These are phyloP conservation scores for Reinhardtius hippoglossoides DNA, from an alignment of 2,113 vertebrate species.

Conservation along the genomic window DNA sequence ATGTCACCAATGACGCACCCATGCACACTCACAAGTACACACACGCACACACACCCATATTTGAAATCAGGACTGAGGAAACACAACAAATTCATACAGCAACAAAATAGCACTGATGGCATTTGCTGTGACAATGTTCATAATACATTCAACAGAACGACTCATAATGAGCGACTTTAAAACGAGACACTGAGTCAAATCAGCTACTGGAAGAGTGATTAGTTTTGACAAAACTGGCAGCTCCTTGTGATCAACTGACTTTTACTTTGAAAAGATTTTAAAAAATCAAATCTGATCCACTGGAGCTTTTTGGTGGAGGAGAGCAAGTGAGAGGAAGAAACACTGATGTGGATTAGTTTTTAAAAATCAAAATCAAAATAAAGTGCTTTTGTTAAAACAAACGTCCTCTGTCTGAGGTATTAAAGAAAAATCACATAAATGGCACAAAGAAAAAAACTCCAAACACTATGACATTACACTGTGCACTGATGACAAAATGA, in stretches of 20 bases:
- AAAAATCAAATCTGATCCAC: slow-evolving; percentile 20
- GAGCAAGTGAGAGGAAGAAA: slow-evolving; percentile 63
- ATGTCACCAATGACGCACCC: slow-evolving; percentile 13
- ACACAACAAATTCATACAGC: slow-evolving; percentile 46
- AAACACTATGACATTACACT: slow-evolving; percentile 83
- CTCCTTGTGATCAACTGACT: slow-evolving; percentile 41
- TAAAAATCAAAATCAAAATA: slow-evolving; percentile 83
- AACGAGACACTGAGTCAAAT: slow-evolving; percentile 43
- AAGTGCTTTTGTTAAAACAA: slow-evolving; percentile 93
- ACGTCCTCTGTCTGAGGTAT: slow-evolving; percentile 86
- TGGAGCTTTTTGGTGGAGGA: slow-evolving; percentile 30
- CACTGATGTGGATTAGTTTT: slow-evolving; percentile 81
- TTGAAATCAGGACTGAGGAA: slow-evolving; percentile 61
- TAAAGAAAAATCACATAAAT: slow-evolving; percentile 82
- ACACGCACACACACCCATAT: slow-evolving; percentile 21
- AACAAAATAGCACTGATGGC: slow-evolving; percentile 53
- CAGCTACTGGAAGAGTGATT: slow-evolving; percentile 48
- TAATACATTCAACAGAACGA: slow-evolving; percentile 76
- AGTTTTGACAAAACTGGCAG: slow-evolving; percentile 44
- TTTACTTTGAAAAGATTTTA: slow-evolving; percentile 25
- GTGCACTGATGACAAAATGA: slow-evolving; percentile 84
- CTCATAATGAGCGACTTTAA: slow-evolving; percentile 65
- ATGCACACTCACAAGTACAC: not conserved
- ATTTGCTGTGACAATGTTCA: slow-evolving; percentile 58
- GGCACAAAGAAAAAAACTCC: slow-evolving; percentile 62